A percentile compares a stretch with the other conserved stretches of the same genome.
Conservation (phyloP, 2,113 vertebrate species). For the Prochilodus magdalenae region DNA sequence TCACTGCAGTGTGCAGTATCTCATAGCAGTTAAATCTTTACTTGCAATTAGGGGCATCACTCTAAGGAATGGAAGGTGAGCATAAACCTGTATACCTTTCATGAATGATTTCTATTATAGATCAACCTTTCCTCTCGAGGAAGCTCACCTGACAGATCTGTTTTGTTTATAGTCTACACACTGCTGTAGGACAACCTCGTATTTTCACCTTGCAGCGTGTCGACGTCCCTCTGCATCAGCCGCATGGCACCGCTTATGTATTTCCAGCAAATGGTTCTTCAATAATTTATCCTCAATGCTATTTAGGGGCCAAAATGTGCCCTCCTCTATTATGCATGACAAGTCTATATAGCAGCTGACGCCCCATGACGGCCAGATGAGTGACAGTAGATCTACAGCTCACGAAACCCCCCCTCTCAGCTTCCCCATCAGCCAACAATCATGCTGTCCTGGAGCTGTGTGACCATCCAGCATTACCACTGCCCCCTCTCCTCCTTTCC, state of each 20-base stretch:
- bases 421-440: not conserved
- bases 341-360: constrained; percentile 65
- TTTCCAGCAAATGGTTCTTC: constrained; percentile 64
- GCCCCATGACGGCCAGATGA: constrained; percentile 57
- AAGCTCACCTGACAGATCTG: constrained; percentile 22
- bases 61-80: constrained; percentile 9
- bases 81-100: constrained; percentile 22
- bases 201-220: constrained; percentile 3
- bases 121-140: not conserved
- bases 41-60: not conserved
- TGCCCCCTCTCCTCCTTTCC: not conserved
- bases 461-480: not conserved
- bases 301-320: constrained; percentile 70
- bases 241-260: constrained; percentile 50
- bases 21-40: not conserved
- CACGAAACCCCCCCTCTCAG: not conserved
- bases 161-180: constrained; percentile 42
- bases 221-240: constrained; percentile 14
- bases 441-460: not conserved
- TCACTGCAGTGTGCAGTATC: no score
- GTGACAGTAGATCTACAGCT: constrained; percentile 48
- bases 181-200: constrained; percentile 13
- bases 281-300: constrained; percentile 70
- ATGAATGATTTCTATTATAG: constrained; percentile 7
- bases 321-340: constrained; percentile 75